phyloP scores from a whole-genome alignment of 2,797 vertebrate species.

The Lepilemur ruficaudatus region DNA sequence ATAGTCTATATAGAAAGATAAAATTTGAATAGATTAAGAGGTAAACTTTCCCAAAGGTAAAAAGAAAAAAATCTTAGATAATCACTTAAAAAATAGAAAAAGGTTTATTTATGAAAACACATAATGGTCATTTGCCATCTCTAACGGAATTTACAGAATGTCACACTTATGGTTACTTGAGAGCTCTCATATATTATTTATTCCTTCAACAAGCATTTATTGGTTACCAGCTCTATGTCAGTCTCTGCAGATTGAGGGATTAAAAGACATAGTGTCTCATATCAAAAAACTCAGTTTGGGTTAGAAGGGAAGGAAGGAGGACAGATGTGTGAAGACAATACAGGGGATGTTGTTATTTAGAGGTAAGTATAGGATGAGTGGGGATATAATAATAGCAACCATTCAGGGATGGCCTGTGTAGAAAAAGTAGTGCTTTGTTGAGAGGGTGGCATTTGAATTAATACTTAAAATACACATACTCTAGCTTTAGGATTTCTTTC shows the following conservation, averaged over 20 bases:
- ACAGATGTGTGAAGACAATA: not conserved
- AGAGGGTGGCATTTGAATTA: not conserved
- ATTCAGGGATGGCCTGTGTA: not conserved
- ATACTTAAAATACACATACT: not conserved
- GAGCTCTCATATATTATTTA: not conserved
- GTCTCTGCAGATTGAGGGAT: not conserved
- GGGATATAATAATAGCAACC: not conserved
- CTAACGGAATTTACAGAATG: not conserved
- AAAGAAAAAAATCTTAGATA: not conserved
- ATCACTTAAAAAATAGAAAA: not conserved
- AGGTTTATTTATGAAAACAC: not conserved
- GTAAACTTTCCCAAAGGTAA: not conserved
- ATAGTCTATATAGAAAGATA: not conserved
- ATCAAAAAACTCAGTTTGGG: not conserved
- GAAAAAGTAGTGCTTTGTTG: not conserved
- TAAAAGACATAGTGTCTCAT: not conserved
- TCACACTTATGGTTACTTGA: not conserved
- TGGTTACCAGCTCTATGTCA: not conserved
- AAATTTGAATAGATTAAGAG: not conserved
- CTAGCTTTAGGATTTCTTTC: not conserved
- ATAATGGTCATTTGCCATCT: not conserved
- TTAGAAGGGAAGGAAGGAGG: not conserved
- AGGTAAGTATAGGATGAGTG: not conserved
- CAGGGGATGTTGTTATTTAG: not conserved
- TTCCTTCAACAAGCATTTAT: not conserved